Percentiles rank a stretch among this genome's conserved stretches.
Evolutionary conservation across 2,797 vertebrate genomes (phyloP).

Genomic region (Aulostomus chinensis): DNA sequence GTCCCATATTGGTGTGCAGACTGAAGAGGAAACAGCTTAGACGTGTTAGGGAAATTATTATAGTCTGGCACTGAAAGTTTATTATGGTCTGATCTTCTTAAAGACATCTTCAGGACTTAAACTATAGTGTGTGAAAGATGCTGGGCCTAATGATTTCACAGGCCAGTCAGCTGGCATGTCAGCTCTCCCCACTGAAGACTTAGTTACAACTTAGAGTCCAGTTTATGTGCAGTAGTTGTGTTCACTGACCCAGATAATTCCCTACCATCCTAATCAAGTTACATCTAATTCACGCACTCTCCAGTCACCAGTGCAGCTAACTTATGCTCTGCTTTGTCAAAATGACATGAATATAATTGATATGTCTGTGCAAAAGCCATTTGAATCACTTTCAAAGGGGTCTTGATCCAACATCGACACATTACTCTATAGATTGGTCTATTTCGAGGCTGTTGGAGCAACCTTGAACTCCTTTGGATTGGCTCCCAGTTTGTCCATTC

Average conservation of each 20-base stretch:
- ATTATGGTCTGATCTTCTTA: too few species aligned
- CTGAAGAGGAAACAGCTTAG: not conserved
- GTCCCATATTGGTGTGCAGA: not conserved
- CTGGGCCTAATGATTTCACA: too few species aligned
- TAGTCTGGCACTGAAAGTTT: too few species aligned
- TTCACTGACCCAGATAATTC: not conserved
- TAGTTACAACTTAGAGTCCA: not conserved
- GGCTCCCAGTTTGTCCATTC: constrained; percentile 66
- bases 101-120: too few species aligned
- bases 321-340: not conserved
- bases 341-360: not conserved
- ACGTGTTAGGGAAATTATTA: too few species aligned
- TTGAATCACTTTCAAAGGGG: constrained; percentile 12
- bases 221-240: not conserved
- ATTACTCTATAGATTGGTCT: constrained; percentile 43
- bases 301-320: not conserved
- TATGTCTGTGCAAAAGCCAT: not conserved
- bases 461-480: constrained; percentile 50
- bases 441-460: constrained; percentile 58
- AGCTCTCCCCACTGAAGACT: too few species aligned
- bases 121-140: too few species aligned
- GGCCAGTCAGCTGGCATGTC: too few species aligned
- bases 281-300: constrained; percentile 3
- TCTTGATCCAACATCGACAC: constrained; percentile 14
- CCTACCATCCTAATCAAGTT: not conserved